phyloP scores from a whole-genome alignment of 2,797 vertebrate genomes.

The Acrocephalus scirpaceus region DNA sequence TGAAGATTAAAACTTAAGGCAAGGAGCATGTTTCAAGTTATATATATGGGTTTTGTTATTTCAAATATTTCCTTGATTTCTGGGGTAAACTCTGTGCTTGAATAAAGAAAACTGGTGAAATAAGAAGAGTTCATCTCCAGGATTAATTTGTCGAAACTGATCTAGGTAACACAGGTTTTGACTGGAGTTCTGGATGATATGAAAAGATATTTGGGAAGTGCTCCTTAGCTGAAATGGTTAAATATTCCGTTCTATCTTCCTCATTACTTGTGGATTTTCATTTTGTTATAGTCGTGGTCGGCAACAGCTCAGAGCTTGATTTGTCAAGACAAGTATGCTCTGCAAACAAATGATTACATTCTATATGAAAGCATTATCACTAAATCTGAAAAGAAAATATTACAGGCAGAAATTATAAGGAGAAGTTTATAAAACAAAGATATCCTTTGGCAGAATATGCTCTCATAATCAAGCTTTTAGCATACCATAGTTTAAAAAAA shows the following conservation, averaged over 20 bases:
- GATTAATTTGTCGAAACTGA: not conserved
- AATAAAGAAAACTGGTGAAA: not conserved
- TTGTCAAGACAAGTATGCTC: constrained; percentile 70
- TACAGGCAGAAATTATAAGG: constrained; percentile 62
- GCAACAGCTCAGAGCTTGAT: constrained; percentile 57
- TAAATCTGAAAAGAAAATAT: constrained; percentile 69
- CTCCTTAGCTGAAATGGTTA: constrained; percentile 18
- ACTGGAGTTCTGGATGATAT: not conserved
- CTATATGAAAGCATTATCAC: constrained; percentile 67
- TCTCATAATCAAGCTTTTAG: constrained; percentile 68
- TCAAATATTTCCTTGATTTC: not conserved
- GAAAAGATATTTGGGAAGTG: not conserved
- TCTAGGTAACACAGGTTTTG: not conserved
- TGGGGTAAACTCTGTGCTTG: not conserved
- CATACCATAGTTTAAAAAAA: constrained; percentile 74
- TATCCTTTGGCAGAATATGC: constrained; percentile 58
- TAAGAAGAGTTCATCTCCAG: not conserved
- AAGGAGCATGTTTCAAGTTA: not conserved
- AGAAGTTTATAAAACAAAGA: constrained; percentile 68
- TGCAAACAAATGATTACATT: constrained; percentile 70
- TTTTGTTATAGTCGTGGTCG: constrained; percentile 33
- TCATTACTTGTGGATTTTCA: constrained; percentile 43
- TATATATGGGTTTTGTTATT: not conserved
- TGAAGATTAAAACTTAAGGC: not conserved
- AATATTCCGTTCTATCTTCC: constrained; percentile 29